Evolutionary conservation across 1,140 invertebrate species (phyloP), one percentile per base, ranked within the genome.

Genomic region (Ips typographus): DNA sequence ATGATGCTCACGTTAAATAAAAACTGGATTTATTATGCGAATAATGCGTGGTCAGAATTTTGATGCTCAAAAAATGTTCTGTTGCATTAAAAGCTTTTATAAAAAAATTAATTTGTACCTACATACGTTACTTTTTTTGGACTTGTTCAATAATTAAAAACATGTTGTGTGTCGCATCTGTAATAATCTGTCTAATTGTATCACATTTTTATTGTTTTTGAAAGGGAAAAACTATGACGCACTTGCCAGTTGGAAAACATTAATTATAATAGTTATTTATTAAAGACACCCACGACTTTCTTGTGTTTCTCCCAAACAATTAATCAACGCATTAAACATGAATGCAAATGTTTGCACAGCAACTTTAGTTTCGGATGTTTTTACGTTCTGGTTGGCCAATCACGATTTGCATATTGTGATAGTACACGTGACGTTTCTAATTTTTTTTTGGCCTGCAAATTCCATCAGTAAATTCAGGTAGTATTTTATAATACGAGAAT

Each of bases 181-280:
- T 8, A 22, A 49, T 49, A 22, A 49, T 49, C 7, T 1, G 22
- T 49, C 44, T 22, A 22, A 22, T 22, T 22, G 22, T 22, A 22
- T 22, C 22, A 22, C 22, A 22, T 22, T 22, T 22, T 22, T 22
- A 22, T 22, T 22, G 22, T 22, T 22, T 22, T 22, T 22, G 22
- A 22, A 22, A 22, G 22, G 22, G 22, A 22, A 22, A 22, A 22
- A 22, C 22, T 22, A 22, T 22, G 22, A 22, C 22, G 22, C 22
- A 22, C 22, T 22, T 49, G 44, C 44, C 7, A 22, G 7, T 6
- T 22, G 6, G 44, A 8, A 49, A 49, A 49, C 44, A 49, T 49
- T 49, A 49, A 49, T 49, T 49, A 49, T 49, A 49, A 49, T 49
- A 49, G 22, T 22, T 49, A 49, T 49, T 49, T 49, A 49, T 49